Conservation (phyloP, 2,797 vertebrate species). For the Sebastes hopkinsi region DNA sequence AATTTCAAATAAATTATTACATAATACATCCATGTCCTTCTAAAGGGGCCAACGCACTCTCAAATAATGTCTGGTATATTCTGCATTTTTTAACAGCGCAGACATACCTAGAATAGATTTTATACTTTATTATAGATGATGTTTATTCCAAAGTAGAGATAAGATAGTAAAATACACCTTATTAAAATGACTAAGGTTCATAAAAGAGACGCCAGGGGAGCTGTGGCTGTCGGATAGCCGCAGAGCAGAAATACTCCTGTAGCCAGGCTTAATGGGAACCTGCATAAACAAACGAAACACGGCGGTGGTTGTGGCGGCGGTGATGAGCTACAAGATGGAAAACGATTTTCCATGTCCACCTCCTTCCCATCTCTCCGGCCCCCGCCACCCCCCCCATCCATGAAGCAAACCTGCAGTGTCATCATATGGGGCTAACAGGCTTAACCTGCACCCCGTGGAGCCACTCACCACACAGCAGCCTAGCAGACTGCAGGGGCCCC, state of each 20-base stretch:
- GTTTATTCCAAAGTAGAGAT: slow-evolving; percentile 65
- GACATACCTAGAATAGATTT: slow-evolving; percentile 35
- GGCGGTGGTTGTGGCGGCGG: not conserved
- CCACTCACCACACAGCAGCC: slow-evolving; percentile 44
- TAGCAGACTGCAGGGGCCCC: slow-evolving; percentile 32
- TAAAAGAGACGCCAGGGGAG: slow-evolving; percentile 65
- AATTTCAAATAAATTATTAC: slow-evolving; percentile 78
- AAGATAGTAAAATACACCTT: slow-evolving; percentile 70
- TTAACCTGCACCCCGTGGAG: slow-evolving; percentile 63
- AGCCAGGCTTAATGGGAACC: slow-evolving; percentile 47
- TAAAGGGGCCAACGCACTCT: slow-evolving; percentile 33
- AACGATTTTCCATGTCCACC: slow-evolving; percentile 34
- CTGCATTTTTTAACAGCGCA: slow-evolving; percentile 41
- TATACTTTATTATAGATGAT: slow-evolving; percentile 58
- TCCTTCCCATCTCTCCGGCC: not conserved
- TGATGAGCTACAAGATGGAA: slow-evolving; percentile 29
- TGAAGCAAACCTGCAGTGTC: slow-evolving; percentile 40
- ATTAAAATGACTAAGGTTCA: slow-evolving; percentile 70
- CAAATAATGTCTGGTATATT: slow-evolving; percentile 40
- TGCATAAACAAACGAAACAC: slow-evolving; percentile 43
- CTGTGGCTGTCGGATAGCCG: slow-evolving; percentile 50
- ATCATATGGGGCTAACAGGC: slow-evolving; percentile 64
- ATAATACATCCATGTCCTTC: slow-evolving; percentile 65
- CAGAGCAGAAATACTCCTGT: slow-evolving; percentile 46
- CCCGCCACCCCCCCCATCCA: not conserved